A percentile compares a stretch with the other conserved stretches of the same genome.
phyloP scores from a whole-genome alignment of 1,140 invertebrate species.

The Cydia splendana region DNA sequence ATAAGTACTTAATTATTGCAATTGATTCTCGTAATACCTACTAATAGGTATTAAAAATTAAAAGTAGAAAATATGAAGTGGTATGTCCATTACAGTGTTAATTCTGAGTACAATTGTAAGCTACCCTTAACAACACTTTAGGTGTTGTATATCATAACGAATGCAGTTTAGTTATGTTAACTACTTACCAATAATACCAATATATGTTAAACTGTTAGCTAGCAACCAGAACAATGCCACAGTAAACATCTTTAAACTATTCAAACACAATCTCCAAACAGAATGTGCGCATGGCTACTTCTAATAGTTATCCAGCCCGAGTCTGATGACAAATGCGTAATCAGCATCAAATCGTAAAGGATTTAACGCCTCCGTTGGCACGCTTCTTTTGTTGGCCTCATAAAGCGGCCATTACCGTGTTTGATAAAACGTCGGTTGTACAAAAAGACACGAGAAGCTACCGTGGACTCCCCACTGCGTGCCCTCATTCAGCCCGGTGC shows the following conservation, averaged over 20 bases:
- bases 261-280: not conserved
- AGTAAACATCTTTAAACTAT: not conserved
- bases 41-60: not conserved
- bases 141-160: not conserved
- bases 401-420: constrained; percentile 77
- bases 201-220: too few species aligned
- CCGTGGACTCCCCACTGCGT: constrained; percentile 70
- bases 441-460: constrained; percentile 74
- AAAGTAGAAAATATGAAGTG: not conserved
- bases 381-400: constrained; percentile 75
- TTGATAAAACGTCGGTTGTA: constrained; percentile 75
- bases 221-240: not conserved
- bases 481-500: constrained; percentile 64
- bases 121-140: not conserved
- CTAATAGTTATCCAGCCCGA: constrained; percentile 43
- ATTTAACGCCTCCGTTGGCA: constrained; percentile 79
- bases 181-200: too few species aligned
- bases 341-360: constrained; percentile 77
- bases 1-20: not conserved
- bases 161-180: not conserved
- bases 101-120: not conserved
- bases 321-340: constrained; percentile 70
- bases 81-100: not conserved
- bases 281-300: constrained; percentile 10
- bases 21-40: not conserved